Evolutionary conservation across 1,140 invertebrate species (phyloP).

Genomic region (Saxidomus purpurata): DNA sequence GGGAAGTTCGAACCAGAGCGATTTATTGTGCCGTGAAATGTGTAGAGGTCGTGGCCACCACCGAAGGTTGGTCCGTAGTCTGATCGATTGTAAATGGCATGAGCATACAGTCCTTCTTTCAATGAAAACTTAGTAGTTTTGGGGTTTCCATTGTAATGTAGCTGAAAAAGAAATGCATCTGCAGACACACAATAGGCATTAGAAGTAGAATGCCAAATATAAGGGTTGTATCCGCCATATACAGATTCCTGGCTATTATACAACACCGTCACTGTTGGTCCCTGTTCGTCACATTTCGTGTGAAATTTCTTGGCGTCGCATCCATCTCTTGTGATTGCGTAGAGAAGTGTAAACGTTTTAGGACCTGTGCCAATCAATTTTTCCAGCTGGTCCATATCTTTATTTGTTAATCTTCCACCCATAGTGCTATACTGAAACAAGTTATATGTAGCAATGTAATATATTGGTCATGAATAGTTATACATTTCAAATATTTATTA

Average conservation of each 20-base stretch:
- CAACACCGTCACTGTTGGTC: slow-evolving; percentile 70
- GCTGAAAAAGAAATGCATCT: background rate
- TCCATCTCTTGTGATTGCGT: slow-evolving; percentile 63
- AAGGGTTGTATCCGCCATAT: slow-evolving; percentile 69
- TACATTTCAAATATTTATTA: too few species aligned
- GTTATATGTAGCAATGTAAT: too few species aligned
- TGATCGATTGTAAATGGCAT: background rate
- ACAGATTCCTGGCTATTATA: slow-evolving; percentile 62
- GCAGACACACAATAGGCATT: background rate
- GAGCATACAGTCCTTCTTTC: background rate
- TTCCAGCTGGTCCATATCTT: slow-evolving; percentile 48
- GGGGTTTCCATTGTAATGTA: background rate
- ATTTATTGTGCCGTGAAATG: background rate
- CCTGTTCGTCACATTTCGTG: slow-evolving; percentile 64
- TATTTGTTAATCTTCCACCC: background rate
- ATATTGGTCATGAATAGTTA: too few species aligned
- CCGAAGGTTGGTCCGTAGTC: slow-evolving; percentile 2
- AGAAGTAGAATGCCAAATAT: slow-evolving; percentile 21
- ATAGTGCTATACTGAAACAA: background rate
- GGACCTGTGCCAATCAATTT: slow-evolving; percentile 46
- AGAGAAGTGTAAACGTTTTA: slow-evolving; percentile 65
- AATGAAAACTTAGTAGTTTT: background rate
- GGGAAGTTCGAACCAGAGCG: background rate
- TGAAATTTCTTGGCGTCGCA: slow-evolving; percentile 64
- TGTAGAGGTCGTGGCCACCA: slow-evolving; percentile 21